Base-by-base conservation (phyloP, 2,888 invertebrate species). In the Crossocerus cetratus region DNA sequence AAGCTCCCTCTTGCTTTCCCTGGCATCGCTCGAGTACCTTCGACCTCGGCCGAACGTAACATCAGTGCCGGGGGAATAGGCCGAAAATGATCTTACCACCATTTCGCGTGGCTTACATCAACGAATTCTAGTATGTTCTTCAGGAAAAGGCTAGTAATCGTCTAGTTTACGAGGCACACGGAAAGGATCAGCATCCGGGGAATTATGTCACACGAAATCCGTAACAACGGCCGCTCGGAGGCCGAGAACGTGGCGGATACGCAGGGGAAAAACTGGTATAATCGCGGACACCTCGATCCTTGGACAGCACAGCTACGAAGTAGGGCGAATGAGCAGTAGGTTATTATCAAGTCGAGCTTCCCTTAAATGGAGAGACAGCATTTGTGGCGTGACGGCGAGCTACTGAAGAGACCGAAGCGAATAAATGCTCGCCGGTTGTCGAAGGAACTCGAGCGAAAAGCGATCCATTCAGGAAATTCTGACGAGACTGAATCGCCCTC, bases 361-460 rank as follows among this genome's bases (percentile, higher is more conserved):
- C 81, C 82, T 77, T 82, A 81, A 83, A 82, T 78, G 82, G 82
- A 83, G 82, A 81, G 83, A 82, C 83, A 65, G 79, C 82, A 82
- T 82, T 82, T 73, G 80, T 68, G 69, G 69, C 64, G 77, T 74
- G 77, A 75, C 77, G 79, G 56, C 60, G 63, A 60, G 62, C 70
- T 70, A 68, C 62, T 57, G 59, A 16, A 55, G 20, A 22, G 59
- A 44, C 42, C 32, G 32, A 62, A 67, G 59, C 72, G 32, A 11
- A 32, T 32, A 32, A 32, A 32, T 32, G 32, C 11, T 32, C 32
- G 32, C 11, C 32, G 32, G 32, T 32, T 32, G 32, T 32, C 32
- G 60, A 56, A 22, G 58, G 66, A 62, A 76, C 72, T 65, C 76
- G 72, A 59, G 49, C 58, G 45, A 43, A 20, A 43, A 65, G 44